Conservation (phyloP, 1,140 invertebrate genomes). For the Magallana ariakensis region DNA sequence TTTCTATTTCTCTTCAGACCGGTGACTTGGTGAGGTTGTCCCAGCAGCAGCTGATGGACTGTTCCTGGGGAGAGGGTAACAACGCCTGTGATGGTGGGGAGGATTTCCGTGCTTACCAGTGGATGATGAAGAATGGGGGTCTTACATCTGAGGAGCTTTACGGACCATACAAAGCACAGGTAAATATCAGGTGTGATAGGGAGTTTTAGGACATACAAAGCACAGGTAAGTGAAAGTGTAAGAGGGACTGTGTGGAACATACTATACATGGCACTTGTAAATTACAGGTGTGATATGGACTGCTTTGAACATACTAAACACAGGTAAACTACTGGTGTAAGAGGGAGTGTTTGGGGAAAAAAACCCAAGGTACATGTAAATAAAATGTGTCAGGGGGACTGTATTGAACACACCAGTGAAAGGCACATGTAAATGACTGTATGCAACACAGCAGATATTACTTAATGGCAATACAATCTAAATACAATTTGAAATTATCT, state of each 20-base stretch:
- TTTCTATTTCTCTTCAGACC: no score
- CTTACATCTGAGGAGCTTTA: slow-evolving; percentile 94
- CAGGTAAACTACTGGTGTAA: no score
- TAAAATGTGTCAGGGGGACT: no score
- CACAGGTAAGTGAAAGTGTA: no score
- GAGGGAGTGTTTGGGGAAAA: no score
- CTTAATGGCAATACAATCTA: no score
- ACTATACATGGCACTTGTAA: slow-evolving; percentile 89
- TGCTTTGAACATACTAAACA: no score
- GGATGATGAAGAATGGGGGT: slow-evolving; percentile 95
- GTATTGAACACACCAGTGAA: no score
- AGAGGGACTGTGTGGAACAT: slow-evolving; percentile 90
- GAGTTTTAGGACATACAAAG: neutral
- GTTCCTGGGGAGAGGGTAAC: slow-evolving; percentile 96
- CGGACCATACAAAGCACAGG: slow-evolving; percentile 93
- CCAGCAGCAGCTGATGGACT: slow-evolving; percentile 94
- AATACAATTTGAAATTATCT: no score
- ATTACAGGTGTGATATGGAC: slow-evolving; percentile 44
- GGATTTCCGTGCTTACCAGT: slow-evolving; percentile 92
- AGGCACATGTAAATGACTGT: no score
- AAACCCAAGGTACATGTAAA: no score
- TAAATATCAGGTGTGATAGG: slow-evolving; percentile 74
- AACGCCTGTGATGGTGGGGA: slow-evolving; percentile 98
- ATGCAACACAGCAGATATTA: no score
- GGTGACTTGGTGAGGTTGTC: slow-evolving; percentile 85